phyloP scores from a whole-genome alignment of 2,797 vertebrate species.

The Oceanodroma leucorhoa region DNA sequence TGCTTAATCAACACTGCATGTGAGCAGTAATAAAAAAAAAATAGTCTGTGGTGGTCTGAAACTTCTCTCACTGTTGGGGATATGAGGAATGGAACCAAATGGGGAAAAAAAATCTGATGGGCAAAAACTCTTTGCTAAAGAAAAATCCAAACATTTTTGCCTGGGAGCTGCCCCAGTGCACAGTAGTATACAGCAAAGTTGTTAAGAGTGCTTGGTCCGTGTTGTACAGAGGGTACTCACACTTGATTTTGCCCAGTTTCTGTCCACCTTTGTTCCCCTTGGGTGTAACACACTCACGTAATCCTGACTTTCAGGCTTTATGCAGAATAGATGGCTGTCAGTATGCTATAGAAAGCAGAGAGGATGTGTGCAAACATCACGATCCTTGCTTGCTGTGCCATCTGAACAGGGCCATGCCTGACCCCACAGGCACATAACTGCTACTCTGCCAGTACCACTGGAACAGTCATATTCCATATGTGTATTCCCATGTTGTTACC shows the following conservation, averaged over 20 bases:
- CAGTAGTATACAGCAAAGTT: background rate
- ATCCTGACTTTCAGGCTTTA: background rate
- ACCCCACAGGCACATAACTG: background rate
- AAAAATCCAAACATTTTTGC: background rate
- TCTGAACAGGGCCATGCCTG: background rate
- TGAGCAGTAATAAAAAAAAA: background rate
- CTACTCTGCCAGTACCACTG: background rate
- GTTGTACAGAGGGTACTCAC: rapidly evolving
- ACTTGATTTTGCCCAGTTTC: background rate
- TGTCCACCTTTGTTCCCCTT: background rate
- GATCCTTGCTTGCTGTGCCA: background rate
- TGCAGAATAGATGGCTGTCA: background rate
- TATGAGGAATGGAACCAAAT: background rate
- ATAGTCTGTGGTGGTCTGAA: background rate
- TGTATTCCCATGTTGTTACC: rapidly evolving
- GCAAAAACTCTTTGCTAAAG: background rate
- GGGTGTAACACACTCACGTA: background rate
- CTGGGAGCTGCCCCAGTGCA: background rate
- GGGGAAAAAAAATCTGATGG: background rate
- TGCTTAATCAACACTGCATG: background rate
- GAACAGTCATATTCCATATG: background rate
- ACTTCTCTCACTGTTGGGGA: background rate
- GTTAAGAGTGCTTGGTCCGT: rapidly evolving
- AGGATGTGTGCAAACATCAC: rapidly evolving
- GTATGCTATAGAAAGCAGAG: background rate